A percentile compares a stretch with the other conserved stretches of the same genome.
phyloP scores from a whole-genome alignment of 2,113 vertebrate species.

The Gila orcuttii region DNA sequence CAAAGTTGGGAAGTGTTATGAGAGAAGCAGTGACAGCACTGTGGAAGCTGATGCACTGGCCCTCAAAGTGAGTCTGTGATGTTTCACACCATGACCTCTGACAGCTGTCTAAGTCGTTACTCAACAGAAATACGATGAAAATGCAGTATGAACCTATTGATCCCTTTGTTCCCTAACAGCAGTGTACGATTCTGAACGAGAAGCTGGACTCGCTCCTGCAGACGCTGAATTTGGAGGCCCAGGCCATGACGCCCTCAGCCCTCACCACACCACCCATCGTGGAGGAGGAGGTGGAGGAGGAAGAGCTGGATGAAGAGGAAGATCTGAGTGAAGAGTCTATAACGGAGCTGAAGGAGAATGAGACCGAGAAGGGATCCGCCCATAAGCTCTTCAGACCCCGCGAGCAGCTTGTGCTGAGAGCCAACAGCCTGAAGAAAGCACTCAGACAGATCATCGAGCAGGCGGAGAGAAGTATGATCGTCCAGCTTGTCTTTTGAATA shows the following conservation, averaged over 20 bases:
- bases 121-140: not conserved
- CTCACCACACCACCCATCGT: conserved; percentile 80
- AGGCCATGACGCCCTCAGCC: conserved; percentile 70
- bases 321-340: conserved; percentile 88
- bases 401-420: conserved; percentile 91
- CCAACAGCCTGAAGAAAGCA: conserved; percentile 97
- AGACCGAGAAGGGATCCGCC: conserved; percentile 77
- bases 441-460: conserved; percentile 96
- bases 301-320: conserved; percentile 71
- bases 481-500: not conserved
- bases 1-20: conserved; percentile 93
- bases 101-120: not conserved
- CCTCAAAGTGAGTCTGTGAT: conserved; percentile 82
- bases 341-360: conserved; percentile 86
- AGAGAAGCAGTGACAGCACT: conserved; percentile 86
- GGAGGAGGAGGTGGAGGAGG: conserved; percentile 84
- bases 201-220: conserved; percentile 93
- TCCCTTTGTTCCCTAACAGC: conserved; percentile 16
- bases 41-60: conserved; percentile 89
- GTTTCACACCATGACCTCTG: not conserved
- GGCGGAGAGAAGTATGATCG: conserved; percentile 86
- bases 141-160: not conserved
- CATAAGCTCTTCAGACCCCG: conserved; percentile 82
- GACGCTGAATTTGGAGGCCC: conserved; percentile 84
- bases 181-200: conserved; percentile 93